phyloP scores from a whole-genome alignment of 2,797 vertebrate genomes.

The Avahi laniger region DNA sequence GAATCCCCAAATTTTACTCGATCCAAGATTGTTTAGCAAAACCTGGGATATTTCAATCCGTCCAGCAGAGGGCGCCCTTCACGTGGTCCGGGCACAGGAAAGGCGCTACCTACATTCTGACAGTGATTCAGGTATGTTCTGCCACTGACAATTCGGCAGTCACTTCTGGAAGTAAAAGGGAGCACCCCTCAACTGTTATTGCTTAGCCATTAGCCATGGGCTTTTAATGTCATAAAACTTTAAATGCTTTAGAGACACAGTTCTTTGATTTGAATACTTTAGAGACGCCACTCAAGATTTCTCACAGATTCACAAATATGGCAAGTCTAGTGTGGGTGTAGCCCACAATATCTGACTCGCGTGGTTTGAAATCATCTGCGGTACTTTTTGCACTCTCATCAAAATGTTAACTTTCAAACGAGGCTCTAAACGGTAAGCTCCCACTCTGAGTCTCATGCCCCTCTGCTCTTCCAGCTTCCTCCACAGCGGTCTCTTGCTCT shows the following conservation, averaged over 20 bases:
- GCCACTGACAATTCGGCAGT: background rate
- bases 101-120: background rate
- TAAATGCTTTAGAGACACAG: background rate
- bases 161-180: background rate
- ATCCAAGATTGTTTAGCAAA: background rate
- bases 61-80: background rate
- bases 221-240: background rate
- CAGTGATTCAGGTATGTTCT: background rate
- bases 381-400: background rate
- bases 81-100: background rate
- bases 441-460: background rate
- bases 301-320: background rate
- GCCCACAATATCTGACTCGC: rapidly evolving
- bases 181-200: background rate
- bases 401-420: background rate
- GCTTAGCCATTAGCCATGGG: background rate
- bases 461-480: background rate
- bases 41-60: background rate
- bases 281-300: background rate
- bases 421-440: background rate
- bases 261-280: background rate
- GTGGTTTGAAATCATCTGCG: background rate
- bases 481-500: rapidly evolving
- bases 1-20: background rate
- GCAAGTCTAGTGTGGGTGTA: background rate